Base-by-base conservation (phyloP, 2,113 vertebrate genomes). In the Catagonus wagneri region DNA sequence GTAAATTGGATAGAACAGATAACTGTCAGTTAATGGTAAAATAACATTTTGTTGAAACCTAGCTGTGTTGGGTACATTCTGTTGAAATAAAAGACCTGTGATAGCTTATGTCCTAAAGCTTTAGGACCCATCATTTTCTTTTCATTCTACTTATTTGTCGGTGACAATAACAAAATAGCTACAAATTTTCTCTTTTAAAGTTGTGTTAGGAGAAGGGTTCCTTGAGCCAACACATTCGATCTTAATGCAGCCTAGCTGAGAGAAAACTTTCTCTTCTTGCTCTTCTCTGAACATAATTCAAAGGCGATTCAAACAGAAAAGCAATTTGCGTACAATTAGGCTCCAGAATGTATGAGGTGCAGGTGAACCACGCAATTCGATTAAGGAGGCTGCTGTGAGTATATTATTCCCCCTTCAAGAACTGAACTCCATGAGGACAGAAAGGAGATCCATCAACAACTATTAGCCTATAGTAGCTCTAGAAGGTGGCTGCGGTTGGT, bases 251-350 rank as follows among this genome's bases (percentile, higher is more conserved):
- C 60, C 20, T 11, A n/a, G 29, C 58, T 36, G 68, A 90, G 60
- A 84, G 93, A 61, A 88, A 79, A 60, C n/a, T 32, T 83, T 66
- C 61, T 75, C 32, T 69, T 61, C 72, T 44, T 85, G 61, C 32
- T 76, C 65, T 56, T 93, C 60, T 72, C 54, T 80, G 44, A 76
- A 75, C 78, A 83, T 34, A 92, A 96, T 79, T 85, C 83, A 96
- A 95, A 89, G 58, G 85, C 71, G 96, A 83, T 84, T 88, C 61
- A 95, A 89, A 96, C 44, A 95, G 83, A 72, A 95, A 94, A 94
- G 69, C 44, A 93, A 75, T 89, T 60, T 83, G 10, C 11, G 14
- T 86, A 9, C 56, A 78, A 52, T 89, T 93, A 79, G 54, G 66
- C 56, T 71, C 34, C 66, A 65, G 13, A 54, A 72, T 89, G 32